Conservation (phyloP, 2,797 vertebrate genomes). For the Lycodopsis pacificus region DNA sequence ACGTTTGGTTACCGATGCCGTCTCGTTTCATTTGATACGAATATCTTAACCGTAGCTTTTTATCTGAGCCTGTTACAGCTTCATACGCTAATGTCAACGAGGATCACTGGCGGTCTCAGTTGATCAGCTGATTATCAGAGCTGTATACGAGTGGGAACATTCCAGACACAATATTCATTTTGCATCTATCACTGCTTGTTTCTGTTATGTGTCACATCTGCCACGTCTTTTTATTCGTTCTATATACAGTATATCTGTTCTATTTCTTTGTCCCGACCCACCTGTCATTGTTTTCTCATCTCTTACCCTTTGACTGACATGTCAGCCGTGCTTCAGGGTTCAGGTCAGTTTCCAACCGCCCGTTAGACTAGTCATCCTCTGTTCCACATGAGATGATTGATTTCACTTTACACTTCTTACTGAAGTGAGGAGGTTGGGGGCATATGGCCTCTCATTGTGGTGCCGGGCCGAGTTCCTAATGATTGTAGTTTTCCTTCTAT, state of each 20-base stretch:
- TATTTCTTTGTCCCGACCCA: background rate
- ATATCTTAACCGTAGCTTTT: too few relatives aligned
- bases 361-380: background rate
- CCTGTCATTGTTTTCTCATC: background rate
- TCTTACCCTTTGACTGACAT: background rate
- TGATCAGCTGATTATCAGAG: too few relatives aligned
- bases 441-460: background rate
- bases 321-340: background rate
- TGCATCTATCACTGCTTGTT: background rate
- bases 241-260: background rate
- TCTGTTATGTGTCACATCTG: background rate
- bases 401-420: constrained; percentile 29
- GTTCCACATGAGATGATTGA: constrained; percentile 24
- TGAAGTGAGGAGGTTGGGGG: background rate
- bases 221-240: too few relatives aligned
- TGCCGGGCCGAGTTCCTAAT: constrained; percentile 2
- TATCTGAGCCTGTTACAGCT: too few relatives aligned
- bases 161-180: constrained; percentile 8
- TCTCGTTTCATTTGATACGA: too few relatives aligned
- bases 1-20: too few relatives aligned
- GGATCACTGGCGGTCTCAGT: too few relatives aligned
- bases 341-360: background rate
- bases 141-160: background rate
- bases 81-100: too few relatives aligned
- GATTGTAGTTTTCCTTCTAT: background rate